A percentile compares a stretch with the other conserved stretches of the same genome.
phyloP scores from a whole-genome alignment of 2,888 invertebrate genomes.

The Sussaba pulchella region DNA sequence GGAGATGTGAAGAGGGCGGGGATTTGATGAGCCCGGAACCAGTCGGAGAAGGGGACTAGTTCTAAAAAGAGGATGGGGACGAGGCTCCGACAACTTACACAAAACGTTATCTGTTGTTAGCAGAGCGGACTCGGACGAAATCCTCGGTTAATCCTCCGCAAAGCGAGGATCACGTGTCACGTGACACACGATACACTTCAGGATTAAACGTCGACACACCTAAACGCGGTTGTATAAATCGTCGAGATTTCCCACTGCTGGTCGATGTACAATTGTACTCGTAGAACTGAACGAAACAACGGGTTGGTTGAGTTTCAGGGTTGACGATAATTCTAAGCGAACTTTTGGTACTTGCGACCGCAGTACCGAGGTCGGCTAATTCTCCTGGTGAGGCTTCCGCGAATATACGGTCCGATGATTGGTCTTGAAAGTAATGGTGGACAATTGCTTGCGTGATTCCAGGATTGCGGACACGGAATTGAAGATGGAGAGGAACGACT shows the following conservation, averaged over 20 bases:
- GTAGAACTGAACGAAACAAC: neutral
- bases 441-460: too few species aligned
- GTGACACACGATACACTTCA: conserved; percentile 79
- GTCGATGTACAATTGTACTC: neutral
- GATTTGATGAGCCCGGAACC: conserved; percentile 25
- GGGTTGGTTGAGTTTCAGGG: conserved; percentile 18
- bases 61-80: conserved; percentile 72
- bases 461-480: too few species aligned
- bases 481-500: too few species aligned
- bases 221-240: conserved; percentile 52
- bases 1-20: conserved; percentile 25
- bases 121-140: conserved; percentile 80
- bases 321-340: conserved; percentile 35
- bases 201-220: conserved; percentile 65
- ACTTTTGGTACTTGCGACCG: neutral
- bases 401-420: neutral
- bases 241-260: too few species aligned
- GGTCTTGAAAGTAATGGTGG: neutral
- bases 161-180: conserved; percentile 78
- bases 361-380: neutral
- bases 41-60: conserved; percentile 36
- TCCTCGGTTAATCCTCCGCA: conserved; percentile 81
- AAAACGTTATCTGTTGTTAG: conserved; percentile 81
- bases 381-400: neutral
- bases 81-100: conserved; percentile 80